Base-by-base conservation (phyloP, 2,113 vertebrate genomes). In the Podarcis raffonei region DNA sequence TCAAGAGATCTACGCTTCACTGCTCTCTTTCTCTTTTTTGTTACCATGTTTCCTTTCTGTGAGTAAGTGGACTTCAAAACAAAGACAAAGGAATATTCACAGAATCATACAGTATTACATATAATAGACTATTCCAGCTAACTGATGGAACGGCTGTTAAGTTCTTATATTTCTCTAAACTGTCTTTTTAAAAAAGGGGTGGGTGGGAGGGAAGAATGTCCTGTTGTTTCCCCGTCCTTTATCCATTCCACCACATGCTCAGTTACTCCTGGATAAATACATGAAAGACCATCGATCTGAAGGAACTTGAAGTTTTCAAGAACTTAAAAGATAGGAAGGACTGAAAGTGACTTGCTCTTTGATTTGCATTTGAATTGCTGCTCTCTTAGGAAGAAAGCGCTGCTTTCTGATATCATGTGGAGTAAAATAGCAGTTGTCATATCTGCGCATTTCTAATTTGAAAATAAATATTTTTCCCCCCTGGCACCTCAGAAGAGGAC, bases 51-150 rank as follows among this genome's bases (percentile, higher is more conserved):
- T 95, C 93, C 32, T 23, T 95, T 95, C 96, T 94, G 90, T 96
- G 89, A 86, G 95, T 95, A 96, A 96, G 83, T 94, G 94, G 95
- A 96, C 92, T 89, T 92, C 90, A 94, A 94, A 95, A 93, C 59
- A 95, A 91, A 94, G 78, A 88, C 88, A 91, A 94, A 94, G 94
- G 94, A 90, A 90, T 93, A 95, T 92, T 89, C 90, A 62, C 39
- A 81, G 91, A 96, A 92, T 92, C 90, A 90, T 93, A 20, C 0
- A 30, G 78, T 39, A 92, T 90, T 93, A 87, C 87, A 92, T 75
- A 77, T 92, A 95, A 94, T 91, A 94, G 84, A 95, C 88, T 77
- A 91, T 66, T 92, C 77, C 89, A 91, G 87, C 68, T 90, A 87
- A 91, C 82, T 87, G 78, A 94, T 94, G 84, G 87, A 89, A 92